phyloP scores from a whole-genome alignment of 2,888 invertebrate species.

The Oscheius myriophilus region DNA sequence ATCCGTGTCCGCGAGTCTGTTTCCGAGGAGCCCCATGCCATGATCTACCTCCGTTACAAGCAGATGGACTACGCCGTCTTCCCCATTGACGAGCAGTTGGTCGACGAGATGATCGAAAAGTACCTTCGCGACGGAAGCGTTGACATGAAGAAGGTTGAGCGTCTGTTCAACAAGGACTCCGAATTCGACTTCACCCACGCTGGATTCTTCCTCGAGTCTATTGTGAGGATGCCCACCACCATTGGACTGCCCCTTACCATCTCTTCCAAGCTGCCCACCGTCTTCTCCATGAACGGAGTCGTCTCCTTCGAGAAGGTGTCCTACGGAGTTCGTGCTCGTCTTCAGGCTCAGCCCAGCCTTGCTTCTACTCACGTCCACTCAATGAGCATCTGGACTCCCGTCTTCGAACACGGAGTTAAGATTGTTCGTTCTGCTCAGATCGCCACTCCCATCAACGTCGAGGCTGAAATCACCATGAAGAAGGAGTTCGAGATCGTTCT shows the following conservation, averaged over 20 bases:
- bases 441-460: conserved; percentile 56
- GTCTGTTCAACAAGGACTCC: conserved; percentile 38
- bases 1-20: conserved; percentile 43
- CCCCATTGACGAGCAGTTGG: conserved; percentile 52
- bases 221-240: conserved; percentile 57
- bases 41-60: conserved; percentile 52
- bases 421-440: conserved; percentile 49
- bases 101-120: conserved; percentile 44
- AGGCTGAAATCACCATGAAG: conserved; percentile 35
- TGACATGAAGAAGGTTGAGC: conserved; percentile 38
- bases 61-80: conserved; percentile 63
- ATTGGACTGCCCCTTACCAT: conserved; percentile 59
- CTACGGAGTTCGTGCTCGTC: conserved; percentile 34
- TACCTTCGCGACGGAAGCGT: conserved; percentile 39
- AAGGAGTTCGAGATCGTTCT: conserved; percentile 35
- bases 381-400: conserved; percentile 53
- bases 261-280: conserved; percentile 51
- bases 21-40: conserved; percentile 38
- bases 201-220: conserved; percentile 43
- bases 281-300: conserved; percentile 43
- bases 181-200: conserved; percentile 42
- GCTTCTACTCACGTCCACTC: conserved; percentile 51
- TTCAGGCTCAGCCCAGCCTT: conserved; percentile 44
- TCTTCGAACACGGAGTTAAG: conserved; percentile 61
- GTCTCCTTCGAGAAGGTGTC: conserved; percentile 34